Evolutionary conservation across 2,113 vertebrate genomes (phyloP).

Genomic region (Pseudonaja textilis): DNA sequence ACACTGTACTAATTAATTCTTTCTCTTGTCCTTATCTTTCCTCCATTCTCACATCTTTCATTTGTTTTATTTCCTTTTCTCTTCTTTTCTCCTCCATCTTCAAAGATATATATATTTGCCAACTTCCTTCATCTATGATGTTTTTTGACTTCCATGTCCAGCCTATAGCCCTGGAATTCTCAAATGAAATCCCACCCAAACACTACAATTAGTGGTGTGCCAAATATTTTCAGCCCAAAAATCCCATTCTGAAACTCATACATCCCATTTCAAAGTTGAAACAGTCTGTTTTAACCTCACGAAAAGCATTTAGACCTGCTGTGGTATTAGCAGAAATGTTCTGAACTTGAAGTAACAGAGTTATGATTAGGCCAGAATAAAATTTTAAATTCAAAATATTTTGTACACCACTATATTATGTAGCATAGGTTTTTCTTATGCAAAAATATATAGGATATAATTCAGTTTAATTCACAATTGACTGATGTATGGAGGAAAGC

Average conservation of each 20-base stretch:
- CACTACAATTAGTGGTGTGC: neutral
- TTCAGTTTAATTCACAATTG: neutral
- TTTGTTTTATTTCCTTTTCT: neutral
- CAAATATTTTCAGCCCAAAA: neutral
- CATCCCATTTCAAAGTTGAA: neutral
- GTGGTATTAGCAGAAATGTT: neutral
- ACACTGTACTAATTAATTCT: neutral
- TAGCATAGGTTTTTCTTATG: neutral
- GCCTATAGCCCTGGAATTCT: neutral
- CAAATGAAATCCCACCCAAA: neutral
- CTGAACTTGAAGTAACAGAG: neutral
- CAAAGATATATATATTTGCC: neutral
- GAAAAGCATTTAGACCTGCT: neutral
- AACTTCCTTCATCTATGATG: neutral
- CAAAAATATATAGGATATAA: neutral
- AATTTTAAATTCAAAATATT: neutral
- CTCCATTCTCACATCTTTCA: neutral
- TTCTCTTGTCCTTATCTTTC: neutral
- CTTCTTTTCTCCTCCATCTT: neutral
- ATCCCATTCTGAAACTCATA: neutral
- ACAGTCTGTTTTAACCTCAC: neutral
- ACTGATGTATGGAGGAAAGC: neutral
- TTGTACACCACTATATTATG: neutral
- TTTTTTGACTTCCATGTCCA: neutral
- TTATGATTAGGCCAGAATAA: neutral